Evolutionary conservation across 2,113 vertebrate genomes (phyloP).

Genomic region (Grammomys dolichurus): DNA sequence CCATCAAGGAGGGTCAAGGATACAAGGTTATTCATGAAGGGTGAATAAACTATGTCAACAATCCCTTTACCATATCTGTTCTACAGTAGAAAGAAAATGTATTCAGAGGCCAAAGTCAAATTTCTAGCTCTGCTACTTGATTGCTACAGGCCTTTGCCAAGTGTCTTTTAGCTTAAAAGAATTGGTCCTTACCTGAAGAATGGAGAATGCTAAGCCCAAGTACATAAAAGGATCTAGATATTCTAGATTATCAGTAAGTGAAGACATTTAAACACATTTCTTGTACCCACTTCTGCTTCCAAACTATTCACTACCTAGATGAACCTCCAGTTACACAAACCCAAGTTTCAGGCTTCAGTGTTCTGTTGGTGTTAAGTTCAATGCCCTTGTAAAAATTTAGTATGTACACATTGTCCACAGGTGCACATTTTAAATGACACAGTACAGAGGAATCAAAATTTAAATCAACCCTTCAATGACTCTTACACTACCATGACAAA

Average conservation of each 20-base stretch:
- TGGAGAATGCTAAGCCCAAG: conserved; percentile 43
- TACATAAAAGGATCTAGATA: background rate
- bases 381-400: conserved; percentile 28
- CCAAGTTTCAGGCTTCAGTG: background rate
- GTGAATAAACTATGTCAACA: background rate
- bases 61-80: background rate
- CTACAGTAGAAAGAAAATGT: conserved; percentile 1
- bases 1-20: background rate
- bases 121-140: conserved; percentile 35
- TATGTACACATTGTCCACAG: background rate
- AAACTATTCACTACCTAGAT: conserved; percentile 24
- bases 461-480: conserved; percentile 32
- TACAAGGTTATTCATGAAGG: background rate
- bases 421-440: conserved; percentile 46
- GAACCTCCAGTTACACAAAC: background rate
- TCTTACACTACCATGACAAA: conserved; percentile 2
- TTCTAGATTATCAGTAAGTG: background rate
- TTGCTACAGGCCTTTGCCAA: conserved; percentile 20
- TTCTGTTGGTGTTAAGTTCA: conserved; percentile 28
- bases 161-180: conserved; percentile 21
- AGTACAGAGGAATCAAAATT: conserved; percentile 36
- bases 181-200: conserved; percentile 30
- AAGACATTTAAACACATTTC: conserved; percentile 49
- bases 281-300: conserved; percentile 30
- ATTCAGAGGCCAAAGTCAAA: background rate